These are phyloP conservation scores for Stichodactyla helianthus DNA, from an alignment of 64 coral and sea anemone genomes.

Conservation along the genomic window DNA sequence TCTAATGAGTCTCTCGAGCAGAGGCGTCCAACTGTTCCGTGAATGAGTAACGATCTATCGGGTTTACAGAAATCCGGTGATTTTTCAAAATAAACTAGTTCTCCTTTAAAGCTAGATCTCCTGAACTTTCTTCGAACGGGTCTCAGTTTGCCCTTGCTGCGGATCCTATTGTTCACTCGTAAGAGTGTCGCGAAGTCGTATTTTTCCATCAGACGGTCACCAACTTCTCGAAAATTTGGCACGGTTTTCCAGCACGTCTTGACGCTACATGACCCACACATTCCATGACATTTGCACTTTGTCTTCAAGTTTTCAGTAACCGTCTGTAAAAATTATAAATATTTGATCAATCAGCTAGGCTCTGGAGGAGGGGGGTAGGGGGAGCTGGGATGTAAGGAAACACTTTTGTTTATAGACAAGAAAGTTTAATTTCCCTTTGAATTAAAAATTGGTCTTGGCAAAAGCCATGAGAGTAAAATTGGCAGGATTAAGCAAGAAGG, in stretches of 20 bases:
- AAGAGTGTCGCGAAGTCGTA: constrained; percentile 68
- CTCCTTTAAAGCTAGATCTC: constrained; percentile 42
- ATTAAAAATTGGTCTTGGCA: no score
- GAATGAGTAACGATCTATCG: constrained; percentile 34
- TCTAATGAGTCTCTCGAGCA: constrained; percentile 67
- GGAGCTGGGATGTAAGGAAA: no score
- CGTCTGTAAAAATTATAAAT: constrained; percentile 33
- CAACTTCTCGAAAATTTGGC: constrained; percentile 62
- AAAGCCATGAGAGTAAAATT: no score
- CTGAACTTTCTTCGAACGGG: constrained; percentile 54
- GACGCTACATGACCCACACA: constrained; percentile 84
- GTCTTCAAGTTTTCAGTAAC: constrained; percentile 64
- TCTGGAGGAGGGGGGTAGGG: background rate
- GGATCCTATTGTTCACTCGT: constrained; percentile 64
- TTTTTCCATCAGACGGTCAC: constrained; percentile 59
- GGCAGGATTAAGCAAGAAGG: no score
- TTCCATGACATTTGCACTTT: constrained; percentile 85
- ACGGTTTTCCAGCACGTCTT: constrained; percentile 90
- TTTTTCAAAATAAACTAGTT: constrained; percentile 79
- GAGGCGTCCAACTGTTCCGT: constrained; percentile 50
- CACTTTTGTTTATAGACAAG: background rate
- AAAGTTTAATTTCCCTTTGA: background rate
- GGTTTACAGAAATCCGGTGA: constrained; percentile 66
- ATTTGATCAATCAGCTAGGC: background rate
- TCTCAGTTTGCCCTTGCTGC: constrained; percentile 40